Conservation (phyloP, 2,797 vertebrate species). For the Spatula clypeata region DNA sequence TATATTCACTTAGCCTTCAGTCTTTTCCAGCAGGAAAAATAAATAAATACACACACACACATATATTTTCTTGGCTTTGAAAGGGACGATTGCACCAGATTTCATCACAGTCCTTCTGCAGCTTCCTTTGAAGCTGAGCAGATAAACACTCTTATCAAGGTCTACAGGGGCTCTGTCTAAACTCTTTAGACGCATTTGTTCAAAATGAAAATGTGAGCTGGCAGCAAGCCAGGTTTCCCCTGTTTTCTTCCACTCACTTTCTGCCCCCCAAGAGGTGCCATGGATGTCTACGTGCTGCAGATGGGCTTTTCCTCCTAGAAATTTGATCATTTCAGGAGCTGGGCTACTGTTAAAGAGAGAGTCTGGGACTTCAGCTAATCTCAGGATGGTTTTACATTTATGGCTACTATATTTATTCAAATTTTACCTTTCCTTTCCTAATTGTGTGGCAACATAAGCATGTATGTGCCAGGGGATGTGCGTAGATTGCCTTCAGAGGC, state of each 20-base stretch:
- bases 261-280: not conserved
- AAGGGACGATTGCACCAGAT: constrained; percentile 38
- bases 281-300: fast-evolving
- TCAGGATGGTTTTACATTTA: not conserved
- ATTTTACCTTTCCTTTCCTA: constrained; percentile 11
- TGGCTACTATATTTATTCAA: not conserved
- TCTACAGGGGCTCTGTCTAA: constrained; percentile 14
- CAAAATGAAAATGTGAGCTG: constrained; percentile 39
- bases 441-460: not conserved
- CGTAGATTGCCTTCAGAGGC: fast-evolving
- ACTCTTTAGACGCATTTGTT: constrained; percentile 45
- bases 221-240: constrained; percentile 5
- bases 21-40: not conserved
- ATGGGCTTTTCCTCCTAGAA: not conserved
- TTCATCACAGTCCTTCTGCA: constrained; percentile 21
- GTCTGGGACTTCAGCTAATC: not conserved
- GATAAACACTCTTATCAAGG: constrained; percentile 12
- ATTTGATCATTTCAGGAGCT: not conserved
- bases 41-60: too few species aligned
- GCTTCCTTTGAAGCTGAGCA: constrained; percentile 30
- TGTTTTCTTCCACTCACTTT: not conserved
- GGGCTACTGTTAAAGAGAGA: not conserved
- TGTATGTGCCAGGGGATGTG: not conserved
- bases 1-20: not conserved
- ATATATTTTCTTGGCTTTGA: not conserved